Base-by-base conservation (phyloP, 2,113 vertebrate genomes). In the Mohoua ochrocephala region DNA sequence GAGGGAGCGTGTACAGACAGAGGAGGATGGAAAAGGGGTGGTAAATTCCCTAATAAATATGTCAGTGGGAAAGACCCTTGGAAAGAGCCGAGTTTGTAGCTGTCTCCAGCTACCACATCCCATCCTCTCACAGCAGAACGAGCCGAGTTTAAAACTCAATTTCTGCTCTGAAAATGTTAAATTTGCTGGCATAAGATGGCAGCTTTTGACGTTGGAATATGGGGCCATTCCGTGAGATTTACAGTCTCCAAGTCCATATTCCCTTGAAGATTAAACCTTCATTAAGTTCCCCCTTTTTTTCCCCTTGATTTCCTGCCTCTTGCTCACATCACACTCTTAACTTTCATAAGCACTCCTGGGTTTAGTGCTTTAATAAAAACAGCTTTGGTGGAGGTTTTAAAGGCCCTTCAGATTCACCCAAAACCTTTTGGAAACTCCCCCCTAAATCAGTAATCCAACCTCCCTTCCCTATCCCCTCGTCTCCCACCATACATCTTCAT, bases 261-360 rank as follows among this genome's bases (percentile, higher is more conserved):
- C 98, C 98, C 97, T 95, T 95, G 97, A 98, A 98, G 97, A 98
- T 98, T 98, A 98, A 98, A 98, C 86, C 96, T 98, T 98, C 98
- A 98, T 98, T 98, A 98, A 97, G 75, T 97, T 95, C 79, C 96
- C 94, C 73, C 75, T 91, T 65, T 87, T 92, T 81, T 77, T 41
- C 8, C 61, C 70, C 18, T 96, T 93, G 94, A 97, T 97, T 98
- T 97, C 97, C 98, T 97, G 97, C 91, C 97, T 97, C 73, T 97
- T 97, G 94, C 94, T 97, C 97, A 96, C 97, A 97, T 98, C 97
- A 89, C 95, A 90, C 93, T 91, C 22, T 85, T 85, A 91, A 97
- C 94, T 97, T 98, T 97, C 96, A 95, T 79, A 91, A 93, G 95
- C 94, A 93, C 97, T 97, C 85, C 64, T 74, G 84, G 93, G 93